A percentile compares a stretch with the other conserved stretches of the same genome.
Evolutionary conservation across 2,797 vertebrate species (phyloP).

Genomic region (Chaunax sp.): DNA sequence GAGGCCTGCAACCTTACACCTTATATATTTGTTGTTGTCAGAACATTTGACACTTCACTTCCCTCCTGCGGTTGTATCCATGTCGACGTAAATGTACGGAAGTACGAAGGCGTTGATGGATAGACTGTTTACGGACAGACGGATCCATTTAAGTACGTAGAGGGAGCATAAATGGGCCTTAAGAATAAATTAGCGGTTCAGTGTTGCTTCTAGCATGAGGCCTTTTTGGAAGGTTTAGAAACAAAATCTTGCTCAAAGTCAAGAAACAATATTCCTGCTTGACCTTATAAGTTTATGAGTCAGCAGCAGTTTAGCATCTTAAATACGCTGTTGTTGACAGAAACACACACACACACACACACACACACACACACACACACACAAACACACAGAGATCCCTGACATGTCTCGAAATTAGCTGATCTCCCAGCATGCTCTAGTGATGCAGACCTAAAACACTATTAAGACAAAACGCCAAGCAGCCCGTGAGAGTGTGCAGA

Average conservation of each 20-base stretch:
- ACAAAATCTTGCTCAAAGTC: neutral
- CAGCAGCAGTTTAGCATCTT: slow-evolving; percentile 40
- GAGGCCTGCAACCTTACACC: too few species aligned
- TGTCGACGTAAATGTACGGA: too few species aligned
- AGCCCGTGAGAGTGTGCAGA: slow-evolving; percentile 22
- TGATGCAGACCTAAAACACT: slow-evolving; percentile 63
- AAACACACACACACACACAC: slow-evolving; percentile 22
- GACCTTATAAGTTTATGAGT: slow-evolving; percentile 20
- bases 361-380: slow-evolving; percentile 17
- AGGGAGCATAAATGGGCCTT: too few species aligned
- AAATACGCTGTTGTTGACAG: slow-evolving; percentile 4
- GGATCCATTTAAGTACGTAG: too few species aligned
- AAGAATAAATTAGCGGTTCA: too few species aligned
- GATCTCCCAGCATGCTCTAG: slow-evolving; percentile 66
- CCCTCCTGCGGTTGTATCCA: too few species aligned
- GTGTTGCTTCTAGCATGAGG: neutral
- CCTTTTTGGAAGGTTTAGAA: neutral
- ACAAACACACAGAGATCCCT: slow-evolving; percentile 26
- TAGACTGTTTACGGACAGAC: too few species aligned
- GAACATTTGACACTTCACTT: too few species aligned
- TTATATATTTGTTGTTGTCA: too few species aligned
- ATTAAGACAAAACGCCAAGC: slow-evolving; percentile 44
- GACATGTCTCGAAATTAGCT: slow-evolving; percentile 42
- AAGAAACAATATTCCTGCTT: neutral
- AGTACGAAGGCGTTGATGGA: too few species aligned